phyloP scores from a whole-genome alignment of 2,113 vertebrate genomes.

The Rhynchomys soricoides region DNA sequence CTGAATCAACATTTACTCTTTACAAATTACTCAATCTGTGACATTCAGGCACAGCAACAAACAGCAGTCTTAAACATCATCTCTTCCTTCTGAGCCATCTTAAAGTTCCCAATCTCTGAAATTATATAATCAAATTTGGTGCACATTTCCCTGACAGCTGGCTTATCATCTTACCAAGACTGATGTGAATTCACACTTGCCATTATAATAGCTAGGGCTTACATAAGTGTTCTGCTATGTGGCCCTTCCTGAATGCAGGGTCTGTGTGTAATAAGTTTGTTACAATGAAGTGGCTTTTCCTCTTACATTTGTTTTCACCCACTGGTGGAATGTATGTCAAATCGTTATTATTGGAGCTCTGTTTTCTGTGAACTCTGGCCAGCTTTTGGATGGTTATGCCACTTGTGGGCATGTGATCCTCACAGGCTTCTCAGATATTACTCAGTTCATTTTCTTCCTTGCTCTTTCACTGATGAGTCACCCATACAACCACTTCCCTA shows the following conservation, averaged over 20 bases:
- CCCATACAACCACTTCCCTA: background rate
- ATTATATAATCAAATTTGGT: background rate
- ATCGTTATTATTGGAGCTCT: background rate
- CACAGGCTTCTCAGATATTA: background rate
- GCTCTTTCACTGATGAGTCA: background rate
- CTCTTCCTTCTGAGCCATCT: background rate
- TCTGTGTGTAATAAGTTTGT: background rate
- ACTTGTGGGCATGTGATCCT: background rate
- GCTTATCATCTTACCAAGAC: background rate
- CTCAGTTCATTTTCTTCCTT: background rate
- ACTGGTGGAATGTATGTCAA: background rate
- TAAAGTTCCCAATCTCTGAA: background rate
- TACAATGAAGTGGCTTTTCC: background rate
- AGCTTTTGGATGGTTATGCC: background rate
- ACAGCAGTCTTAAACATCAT: background rate
- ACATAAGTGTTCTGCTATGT: background rate
- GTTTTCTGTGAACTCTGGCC: background rate
- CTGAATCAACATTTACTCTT: background rate
- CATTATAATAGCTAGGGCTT: background rate
- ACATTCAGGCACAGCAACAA: background rate
- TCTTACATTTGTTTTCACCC: background rate
- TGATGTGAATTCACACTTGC: background rate
- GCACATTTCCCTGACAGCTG: background rate
- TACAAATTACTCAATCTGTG: background rate
- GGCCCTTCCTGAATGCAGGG: background rate